These are phyloP conservation scores for Galeopterus variegatus DNA, from an alignment of 2,113 vertebrate genomes.

Conservation along the genomic window DNA sequence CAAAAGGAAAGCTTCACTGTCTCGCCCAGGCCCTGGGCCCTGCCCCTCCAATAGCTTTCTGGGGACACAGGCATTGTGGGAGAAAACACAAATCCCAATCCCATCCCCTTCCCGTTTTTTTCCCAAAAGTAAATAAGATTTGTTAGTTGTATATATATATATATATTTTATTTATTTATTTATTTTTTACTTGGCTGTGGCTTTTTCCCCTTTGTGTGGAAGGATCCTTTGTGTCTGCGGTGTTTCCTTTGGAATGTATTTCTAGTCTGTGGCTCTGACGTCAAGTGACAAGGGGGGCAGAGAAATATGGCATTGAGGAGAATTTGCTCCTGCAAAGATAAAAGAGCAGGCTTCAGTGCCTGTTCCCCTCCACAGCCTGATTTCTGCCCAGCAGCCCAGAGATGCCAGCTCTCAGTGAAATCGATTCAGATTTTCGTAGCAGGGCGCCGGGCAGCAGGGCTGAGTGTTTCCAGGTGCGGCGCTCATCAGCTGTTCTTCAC, in stretches of 20 bases:
- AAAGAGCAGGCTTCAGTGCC: neutral
- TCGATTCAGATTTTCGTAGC: neutral
- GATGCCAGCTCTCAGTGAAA: neutral
- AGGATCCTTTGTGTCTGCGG: conserved; percentile 26
- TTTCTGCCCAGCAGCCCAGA: neutral
- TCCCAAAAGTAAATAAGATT: conserved; percentile 27
- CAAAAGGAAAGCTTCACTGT: neutral
- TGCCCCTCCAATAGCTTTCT: neutral
- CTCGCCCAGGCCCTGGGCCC: neutral
- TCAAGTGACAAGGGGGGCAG: neutral
- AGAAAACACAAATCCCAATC: neutral
- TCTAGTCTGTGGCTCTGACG: neutral
- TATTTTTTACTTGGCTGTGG: neutral
- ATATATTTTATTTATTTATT: neutral
- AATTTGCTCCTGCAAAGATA: conserved; percentile 21
- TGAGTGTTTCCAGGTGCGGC: neutral
- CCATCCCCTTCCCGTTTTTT: neutral
- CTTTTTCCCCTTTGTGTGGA: neutral
- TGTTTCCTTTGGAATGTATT: conserved; percentile 30
- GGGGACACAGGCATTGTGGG: neutral
- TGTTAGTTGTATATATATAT: neutral
- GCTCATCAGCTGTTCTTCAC: neutral
- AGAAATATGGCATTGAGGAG: neutral
- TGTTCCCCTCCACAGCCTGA: neutral
- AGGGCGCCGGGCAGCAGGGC: neutral